A percentile compares a stretch with the other conserved stretches of the same genome.
phyloP scores from a whole-genome alignment of 2,888 invertebrate genomes.

The Xanthorhoe designata region DNA sequence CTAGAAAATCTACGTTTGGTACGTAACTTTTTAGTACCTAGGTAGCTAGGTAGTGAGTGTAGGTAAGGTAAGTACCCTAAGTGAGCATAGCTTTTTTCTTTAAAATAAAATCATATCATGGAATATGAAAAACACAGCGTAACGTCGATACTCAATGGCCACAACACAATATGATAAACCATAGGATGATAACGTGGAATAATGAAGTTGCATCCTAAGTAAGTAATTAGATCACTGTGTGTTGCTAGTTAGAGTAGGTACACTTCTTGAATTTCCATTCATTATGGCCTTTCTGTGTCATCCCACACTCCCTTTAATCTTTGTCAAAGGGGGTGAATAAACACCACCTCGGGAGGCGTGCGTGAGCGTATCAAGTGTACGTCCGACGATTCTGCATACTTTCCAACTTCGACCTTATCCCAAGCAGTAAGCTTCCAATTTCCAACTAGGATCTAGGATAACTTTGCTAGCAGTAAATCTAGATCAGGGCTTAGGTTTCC shows the following conservation, averaged over 20 bases:
- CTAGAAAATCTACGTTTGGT: no score
- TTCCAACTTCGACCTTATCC: constrained; percentile 34
- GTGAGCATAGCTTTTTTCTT: no score
- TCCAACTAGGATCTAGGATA: constrained; percentile 8
- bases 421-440: constrained; percentile 43
- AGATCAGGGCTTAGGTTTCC: constrained; percentile 63
- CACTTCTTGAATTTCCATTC: constrained; percentile 24
- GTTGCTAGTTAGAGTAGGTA: neutral
- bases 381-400: constrained; percentile 45
- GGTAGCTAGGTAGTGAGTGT: no score
- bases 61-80: no score
- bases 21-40: no score
- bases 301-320: constrained; percentile 48
- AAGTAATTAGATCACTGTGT: neutral
- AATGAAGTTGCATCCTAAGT: constrained; percentile 1
- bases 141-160: no score
- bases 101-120: no score
- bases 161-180: no score
- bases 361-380: constrained; percentile 69
- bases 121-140: no score
- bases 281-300: constrained; percentile 31
- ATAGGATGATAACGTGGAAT: neutral
- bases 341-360: constrained; percentile 74
- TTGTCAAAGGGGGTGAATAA: constrained; percentile 67
- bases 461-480: constrained; percentile 59